Evolutionary conservation across 2,113 vertebrate genomes (phyloP).

Genomic region (Apistogramma diplotaenia): DNA sequence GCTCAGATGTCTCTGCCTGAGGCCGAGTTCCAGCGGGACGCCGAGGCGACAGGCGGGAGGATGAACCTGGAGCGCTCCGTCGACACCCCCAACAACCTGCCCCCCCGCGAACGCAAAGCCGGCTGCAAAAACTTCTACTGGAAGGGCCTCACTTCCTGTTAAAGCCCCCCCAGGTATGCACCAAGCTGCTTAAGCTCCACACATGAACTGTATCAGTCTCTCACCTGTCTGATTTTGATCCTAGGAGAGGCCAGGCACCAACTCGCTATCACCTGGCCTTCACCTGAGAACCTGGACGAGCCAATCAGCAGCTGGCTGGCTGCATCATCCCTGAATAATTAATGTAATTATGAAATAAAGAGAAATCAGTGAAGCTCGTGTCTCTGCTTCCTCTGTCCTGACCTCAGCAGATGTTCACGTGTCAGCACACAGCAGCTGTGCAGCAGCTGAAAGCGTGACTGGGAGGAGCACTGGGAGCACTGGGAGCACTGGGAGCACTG

Average conservation of each 20-base stretch:
- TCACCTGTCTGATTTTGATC: no score
- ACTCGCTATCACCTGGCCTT: constrained; percentile 6
- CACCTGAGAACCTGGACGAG: not conserved
- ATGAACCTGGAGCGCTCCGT: constrained; percentile 70
- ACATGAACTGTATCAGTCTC: no score
- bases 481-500: no score
- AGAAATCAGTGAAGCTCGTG: constrained; percentile 19
- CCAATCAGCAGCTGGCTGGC: constrained; percentile 47
- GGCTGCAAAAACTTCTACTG: constrained; percentile 85
- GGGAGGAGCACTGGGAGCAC: not conserved
- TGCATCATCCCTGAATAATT: constrained; percentile 33
- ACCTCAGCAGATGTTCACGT: not conserved
- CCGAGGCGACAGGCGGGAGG: constrained; percentile 71
- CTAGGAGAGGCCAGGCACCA: not conserved
- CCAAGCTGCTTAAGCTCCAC: no score
- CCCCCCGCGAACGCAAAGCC: constrained; percentile 74
- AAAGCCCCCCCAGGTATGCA: constrained; percentile 27
- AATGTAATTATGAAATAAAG: constrained; percentile 62
- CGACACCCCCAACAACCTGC: constrained; percentile 61
- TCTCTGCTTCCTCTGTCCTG: constrained; percentile 26
- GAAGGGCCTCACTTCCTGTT: constrained; percentile 81
- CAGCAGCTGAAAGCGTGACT: not conserved
- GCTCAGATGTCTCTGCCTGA: constrained; percentile 72
- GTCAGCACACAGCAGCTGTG: not conserved
- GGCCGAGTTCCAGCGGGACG: constrained; percentile 56